phyloP scores from a whole-genome alignment of 2,888 invertebrate species.

The Polydrusus tereticollis region DNA sequence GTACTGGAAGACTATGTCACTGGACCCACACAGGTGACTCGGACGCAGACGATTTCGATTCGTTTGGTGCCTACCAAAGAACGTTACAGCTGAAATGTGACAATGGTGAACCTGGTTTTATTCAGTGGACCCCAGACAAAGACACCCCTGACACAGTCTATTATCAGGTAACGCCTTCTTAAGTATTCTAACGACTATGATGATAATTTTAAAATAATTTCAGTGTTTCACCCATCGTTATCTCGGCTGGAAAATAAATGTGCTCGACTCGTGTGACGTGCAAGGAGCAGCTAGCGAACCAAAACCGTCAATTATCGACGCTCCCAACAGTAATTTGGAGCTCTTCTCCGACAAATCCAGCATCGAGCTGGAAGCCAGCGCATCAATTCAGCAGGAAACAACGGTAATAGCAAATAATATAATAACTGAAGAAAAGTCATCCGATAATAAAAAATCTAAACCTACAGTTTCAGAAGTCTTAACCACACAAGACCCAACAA shows the following conservation, averaged over 20 bases:
- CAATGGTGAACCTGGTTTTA: slow-evolving; percentile 84
- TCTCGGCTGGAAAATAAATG: slow-evolving; percentile 96
- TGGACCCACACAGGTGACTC: slow-evolving; percentile 84
- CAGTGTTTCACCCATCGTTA: slow-evolving; percentile 95
- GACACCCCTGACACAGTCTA: slow-evolving; percentile 93
- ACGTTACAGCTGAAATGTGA: slow-evolving; percentile 87
- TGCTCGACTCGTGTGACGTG: slow-evolving; percentile 84
- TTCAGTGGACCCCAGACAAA: slow-evolving; percentile 88
- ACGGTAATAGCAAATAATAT: slow-evolving; percentile 63
- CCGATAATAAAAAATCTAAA: slow-evolving; percentile 48
- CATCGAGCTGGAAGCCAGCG: slow-evolving; percentile 70
- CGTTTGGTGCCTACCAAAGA: slow-evolving; percentile 92
- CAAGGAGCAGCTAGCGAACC: slow-evolving; percentile 70
- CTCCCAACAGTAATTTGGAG: slow-evolving; percentile 60
- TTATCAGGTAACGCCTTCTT: slow-evolving; percentile 79
- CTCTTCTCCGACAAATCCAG: slow-evolving; percentile 51
- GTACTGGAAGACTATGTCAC: slow-evolving; percentile 87
- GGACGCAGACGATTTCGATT: slow-evolving; percentile 86
- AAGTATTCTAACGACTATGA: background rate
- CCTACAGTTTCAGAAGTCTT: slow-evolving; percentile 53
- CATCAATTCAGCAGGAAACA: slow-evolving; percentile 66
- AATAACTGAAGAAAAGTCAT: slow-evolving; percentile 44
- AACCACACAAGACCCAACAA: slow-evolving; percentile 50
- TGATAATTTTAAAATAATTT: slow-evolving; percentile 57
- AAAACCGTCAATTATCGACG: slow-evolving; percentile 65